Conservation (phyloP, 2,888 invertebrate species). For the Folsomia candida region DNA sequence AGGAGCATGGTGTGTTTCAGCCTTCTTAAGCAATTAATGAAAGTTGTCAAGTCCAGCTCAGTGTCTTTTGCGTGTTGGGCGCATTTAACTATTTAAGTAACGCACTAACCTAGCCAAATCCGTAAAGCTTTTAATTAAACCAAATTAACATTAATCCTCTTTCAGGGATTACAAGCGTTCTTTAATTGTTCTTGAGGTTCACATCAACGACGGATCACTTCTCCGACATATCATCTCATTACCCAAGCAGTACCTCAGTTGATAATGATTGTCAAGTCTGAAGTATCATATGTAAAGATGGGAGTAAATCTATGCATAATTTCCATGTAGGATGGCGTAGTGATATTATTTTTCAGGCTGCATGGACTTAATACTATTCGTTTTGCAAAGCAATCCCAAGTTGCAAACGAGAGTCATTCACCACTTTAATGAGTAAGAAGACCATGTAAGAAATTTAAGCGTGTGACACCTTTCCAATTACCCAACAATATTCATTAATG, state of each 20-base stretch:
- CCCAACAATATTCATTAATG: conserved; percentile 20
- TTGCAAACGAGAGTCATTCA: not conserved
- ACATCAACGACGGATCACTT: not conserved
- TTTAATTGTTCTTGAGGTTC: not conserved
- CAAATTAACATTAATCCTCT: conserved; percentile 16
- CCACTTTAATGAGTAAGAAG: not conserved
- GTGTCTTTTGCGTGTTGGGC: too few species aligned
- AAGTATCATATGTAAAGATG: not conserved
- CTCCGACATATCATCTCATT: not conserved
- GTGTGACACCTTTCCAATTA: not conserved
- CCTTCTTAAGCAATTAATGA: conserved; percentile 15
- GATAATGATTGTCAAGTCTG: too few species aligned
- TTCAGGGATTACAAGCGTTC: not conserved
- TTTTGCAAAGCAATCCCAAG: too few species aligned
- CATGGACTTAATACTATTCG: not conserved
- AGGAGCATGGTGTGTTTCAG: not conserved
- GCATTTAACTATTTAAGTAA: conserved; percentile 3
- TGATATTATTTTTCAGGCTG: too few species aligned
- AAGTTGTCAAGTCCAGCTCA: conserved; percentile 14
- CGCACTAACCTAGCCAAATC: not conserved
- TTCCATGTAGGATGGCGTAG: not conserved
- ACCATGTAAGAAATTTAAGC: not conserved
- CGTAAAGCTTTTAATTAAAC: conserved; percentile 13
- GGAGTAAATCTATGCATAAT: not conserved
- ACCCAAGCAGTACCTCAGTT: not conserved